Conservation (phyloP, 2,888 invertebrate species). For the Osedax fenrisi region DNA sequence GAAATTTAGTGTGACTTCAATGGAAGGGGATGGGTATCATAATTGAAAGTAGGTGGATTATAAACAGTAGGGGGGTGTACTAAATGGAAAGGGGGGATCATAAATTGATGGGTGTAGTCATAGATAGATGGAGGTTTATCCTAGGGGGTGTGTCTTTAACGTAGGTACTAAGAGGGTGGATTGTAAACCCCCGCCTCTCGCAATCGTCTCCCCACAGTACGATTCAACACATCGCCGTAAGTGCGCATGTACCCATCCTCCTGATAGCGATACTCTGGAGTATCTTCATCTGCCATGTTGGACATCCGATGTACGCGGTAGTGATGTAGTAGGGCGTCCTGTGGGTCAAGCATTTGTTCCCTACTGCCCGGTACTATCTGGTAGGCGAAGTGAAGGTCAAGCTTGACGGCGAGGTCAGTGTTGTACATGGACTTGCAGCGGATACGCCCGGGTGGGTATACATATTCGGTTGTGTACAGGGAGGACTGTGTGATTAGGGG, state of each 20-base stretch:
- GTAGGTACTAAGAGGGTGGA: too few species aligned
- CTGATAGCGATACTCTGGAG: not conserved
- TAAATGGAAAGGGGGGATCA: too few species aligned
- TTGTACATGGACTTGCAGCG: conserved; percentile 35
- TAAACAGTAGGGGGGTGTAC: too few species aligned
- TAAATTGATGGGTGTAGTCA: too few species aligned
- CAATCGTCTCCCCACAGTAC: not conserved
- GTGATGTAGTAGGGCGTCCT: conserved; percentile 33
- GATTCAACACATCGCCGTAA: not conserved
- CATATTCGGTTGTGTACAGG: conserved; percentile 31
- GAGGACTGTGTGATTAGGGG: conserved; percentile 31
- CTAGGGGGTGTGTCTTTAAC: too few species aligned
- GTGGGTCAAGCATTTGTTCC: conserved; percentile 32
- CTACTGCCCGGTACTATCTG: conserved; percentile 17
- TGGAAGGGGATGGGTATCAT: too few species aligned
- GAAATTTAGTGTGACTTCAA: too few species aligned
- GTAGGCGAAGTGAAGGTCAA: conserved; percentile 34
- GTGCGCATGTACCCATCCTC: not conserved
- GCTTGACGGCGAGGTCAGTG: conserved; percentile 20
- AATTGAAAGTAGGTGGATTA: too few species aligned
- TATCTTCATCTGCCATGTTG: not conserved
- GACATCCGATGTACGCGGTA: conserved; percentile 31
- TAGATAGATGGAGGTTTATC: too few species aligned
- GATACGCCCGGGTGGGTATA: conserved; percentile 33
- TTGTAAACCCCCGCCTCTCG: too few species aligned